A percentile compares a stretch with the other conserved stretches of the same genome.
These are phyloP conservation scores for Nasonovia ribisnigri DNA, from an alignment of 2,888 invertebrate species.

Conservation along the genomic window DNA sequence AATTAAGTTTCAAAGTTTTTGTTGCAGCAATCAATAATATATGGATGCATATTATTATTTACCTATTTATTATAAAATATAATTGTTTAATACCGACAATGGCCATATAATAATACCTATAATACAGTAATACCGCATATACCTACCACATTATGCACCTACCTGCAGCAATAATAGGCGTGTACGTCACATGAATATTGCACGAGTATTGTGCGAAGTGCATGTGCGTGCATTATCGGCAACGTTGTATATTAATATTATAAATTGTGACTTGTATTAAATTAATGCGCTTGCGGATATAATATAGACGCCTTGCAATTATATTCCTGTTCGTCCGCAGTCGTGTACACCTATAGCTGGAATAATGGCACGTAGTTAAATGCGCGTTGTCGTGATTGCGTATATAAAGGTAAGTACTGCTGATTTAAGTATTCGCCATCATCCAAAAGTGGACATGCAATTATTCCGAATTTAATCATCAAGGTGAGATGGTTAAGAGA, in stretches of 20 bases:
- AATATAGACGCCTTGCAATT: not conserved
- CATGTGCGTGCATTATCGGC: not conserved
- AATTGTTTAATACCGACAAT: too few species aligned
- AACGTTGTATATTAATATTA: not conserved
- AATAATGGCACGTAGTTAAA: slow-evolving; percentile 14
- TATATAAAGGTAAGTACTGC: not conserved
- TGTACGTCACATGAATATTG: not conserved
- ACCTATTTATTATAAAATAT: too few species aligned
- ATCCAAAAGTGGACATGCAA: not conserved
- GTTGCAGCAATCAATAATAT: too few species aligned
- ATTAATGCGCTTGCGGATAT: not conserved
- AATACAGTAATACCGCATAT: too few species aligned
- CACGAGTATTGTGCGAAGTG: not conserved
- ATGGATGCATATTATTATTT: too few species aligned
- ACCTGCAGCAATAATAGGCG: not conserved
- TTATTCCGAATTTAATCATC: not conserved
- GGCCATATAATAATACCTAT: not conserved
- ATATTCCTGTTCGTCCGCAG: not conserved
- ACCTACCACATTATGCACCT: not conserved
- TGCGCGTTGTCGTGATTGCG: not conserved
- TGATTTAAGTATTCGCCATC: not conserved
- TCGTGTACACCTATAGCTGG: not conserved
- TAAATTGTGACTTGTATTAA: not conserved
- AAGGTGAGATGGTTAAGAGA: not conserved
- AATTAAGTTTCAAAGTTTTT: too few species aligned